Evolutionary conservation across 2,888 invertebrate species (phyloP).

Genomic region (Smittia sp.): DNA sequence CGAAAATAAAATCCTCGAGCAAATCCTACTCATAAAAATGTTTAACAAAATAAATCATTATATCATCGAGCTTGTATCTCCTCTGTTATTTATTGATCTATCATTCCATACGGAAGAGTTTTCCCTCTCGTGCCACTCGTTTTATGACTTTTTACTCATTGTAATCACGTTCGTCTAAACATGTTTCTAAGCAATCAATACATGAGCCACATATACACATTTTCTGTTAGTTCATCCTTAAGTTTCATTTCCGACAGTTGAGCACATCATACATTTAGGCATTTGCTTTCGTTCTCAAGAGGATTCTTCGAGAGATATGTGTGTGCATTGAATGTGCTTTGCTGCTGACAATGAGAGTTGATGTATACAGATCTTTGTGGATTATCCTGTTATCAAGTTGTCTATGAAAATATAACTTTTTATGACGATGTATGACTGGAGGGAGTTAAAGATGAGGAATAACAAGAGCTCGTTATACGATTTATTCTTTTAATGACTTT

Average conservation of each 20-base stretch:
- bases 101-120: constrained; percentile 15
- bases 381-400: constrained; percentile 35
- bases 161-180: constrained; percentile 34
- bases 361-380: constrained; percentile 33
- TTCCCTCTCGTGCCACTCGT: background rate
- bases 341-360: constrained; percentile 21
- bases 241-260: background rate
- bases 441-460: background rate
- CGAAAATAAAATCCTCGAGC: background rate
- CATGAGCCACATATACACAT: background rate
- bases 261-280: background rate
- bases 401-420: no score
- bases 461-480: background rate
- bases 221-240: background rate
- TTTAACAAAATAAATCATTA: constrained; percentile 31
- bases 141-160: constrained; percentile 34
- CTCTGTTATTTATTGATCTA: constrained; percentile 29
- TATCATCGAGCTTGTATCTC: background rate
- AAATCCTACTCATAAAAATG: constrained; percentile 21
- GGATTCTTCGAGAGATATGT: background rate
- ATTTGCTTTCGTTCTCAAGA: background rate
- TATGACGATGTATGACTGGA: background rate
- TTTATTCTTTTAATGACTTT: constrained; percentile 7
- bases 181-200: constrained; percentile 30
- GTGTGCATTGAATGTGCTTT: constrained; percentile 35